Evolutionary conservation across 2,113 vertebrate species (phyloP).

Genomic region (Ptilorrhoa leucosticta): DNA sequence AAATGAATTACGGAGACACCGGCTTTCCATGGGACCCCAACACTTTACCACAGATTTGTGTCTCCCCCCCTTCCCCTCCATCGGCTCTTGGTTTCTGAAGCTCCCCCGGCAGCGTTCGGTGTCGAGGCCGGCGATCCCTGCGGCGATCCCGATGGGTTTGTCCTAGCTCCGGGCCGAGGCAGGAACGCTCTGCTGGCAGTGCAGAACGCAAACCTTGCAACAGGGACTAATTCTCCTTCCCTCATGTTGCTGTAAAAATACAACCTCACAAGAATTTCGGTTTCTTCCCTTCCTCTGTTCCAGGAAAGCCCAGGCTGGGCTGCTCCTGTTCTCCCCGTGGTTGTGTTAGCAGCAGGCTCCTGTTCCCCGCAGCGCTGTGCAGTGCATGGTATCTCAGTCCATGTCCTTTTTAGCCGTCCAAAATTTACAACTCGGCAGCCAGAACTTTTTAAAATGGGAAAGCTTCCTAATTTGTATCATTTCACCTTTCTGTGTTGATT

Average conservation of each 20-base stretch:
- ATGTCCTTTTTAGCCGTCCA: constrained; percentile 28
- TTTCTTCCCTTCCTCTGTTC: not conserved
- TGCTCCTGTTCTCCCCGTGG: not conserved
- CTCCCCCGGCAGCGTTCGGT: not conserved
- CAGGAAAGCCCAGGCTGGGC: not conserved
- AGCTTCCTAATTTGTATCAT: constrained; percentile 62
- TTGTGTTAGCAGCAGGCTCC: constrained; percentile 46
- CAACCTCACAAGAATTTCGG: not conserved
- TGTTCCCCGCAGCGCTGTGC: constrained; percentile 46
- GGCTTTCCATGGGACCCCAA: not conserved
- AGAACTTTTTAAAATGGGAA: constrained; percentile 57
- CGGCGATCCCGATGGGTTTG: accelerated
- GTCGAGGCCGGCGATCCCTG: not conserved
- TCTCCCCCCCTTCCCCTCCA: not conserved
- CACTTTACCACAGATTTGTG: not conserved
- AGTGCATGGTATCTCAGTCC: constrained; percentile 62
- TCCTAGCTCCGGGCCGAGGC: not conserved
- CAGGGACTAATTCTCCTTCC: constrained; percentile 22
- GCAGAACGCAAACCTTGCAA: constrained; percentile 21
- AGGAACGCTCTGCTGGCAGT: not conserved
- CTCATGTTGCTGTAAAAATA: not conserved
- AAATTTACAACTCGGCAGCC: constrained; percentile 31
- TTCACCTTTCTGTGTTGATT: constrained; percentile 67
- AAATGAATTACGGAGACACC: not conserved
- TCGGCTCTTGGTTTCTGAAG: not conserved